These are phyloP conservation scores for Caenorhabditis imperialis DNA, from an alignment of 2,888 invertebrate species.

Conservation along the genomic window DNA sequence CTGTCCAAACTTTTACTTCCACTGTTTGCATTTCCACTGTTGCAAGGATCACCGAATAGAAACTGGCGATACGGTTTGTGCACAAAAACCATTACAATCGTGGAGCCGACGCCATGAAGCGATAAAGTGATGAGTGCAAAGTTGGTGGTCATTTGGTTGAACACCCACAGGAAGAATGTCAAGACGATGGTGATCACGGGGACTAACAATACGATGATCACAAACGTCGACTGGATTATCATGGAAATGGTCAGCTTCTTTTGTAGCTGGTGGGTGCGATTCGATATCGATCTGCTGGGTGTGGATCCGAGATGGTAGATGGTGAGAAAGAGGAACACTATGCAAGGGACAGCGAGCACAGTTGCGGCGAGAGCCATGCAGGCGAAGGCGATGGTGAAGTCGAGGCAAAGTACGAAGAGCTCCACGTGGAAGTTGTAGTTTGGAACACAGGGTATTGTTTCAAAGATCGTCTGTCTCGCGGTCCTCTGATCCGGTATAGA, in stretches of 20 bases:
- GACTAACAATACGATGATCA: too few relatives aligned
- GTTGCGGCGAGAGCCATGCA: too few relatives aligned
- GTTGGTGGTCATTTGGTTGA: conserved; percentile 8
- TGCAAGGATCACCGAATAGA: too few relatives aligned
- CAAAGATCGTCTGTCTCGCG: neutral
- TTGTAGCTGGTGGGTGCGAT: neutral
- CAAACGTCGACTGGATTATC: too few relatives aligned
- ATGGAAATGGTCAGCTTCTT: too few relatives aligned
- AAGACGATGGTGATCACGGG: too few relatives aligned
- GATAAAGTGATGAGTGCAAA: conserved; percentile 2
- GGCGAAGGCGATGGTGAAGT: neutral
- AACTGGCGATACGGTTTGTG: conserved; percentile 21
- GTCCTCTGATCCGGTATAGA: conserved; percentile 3
- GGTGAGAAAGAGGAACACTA: too few relatives aligned
- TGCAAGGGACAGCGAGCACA: too few relatives aligned
- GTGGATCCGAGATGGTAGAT: too few relatives aligned
- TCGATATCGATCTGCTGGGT: neutral
- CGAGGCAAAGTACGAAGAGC: neutral
- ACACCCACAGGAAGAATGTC: neutral
- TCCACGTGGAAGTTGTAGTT: neutral
- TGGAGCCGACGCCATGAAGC: conserved; percentile 5
- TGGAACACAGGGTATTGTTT: neutral
- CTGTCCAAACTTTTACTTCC: too few relatives aligned
- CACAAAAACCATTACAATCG: conserved; percentile 15
- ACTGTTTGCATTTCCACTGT: too few relatives aligned